Base-by-base conservation (phyloP, 2,113 vertebrate genomes). In the Polypterus bichir region DNA sequence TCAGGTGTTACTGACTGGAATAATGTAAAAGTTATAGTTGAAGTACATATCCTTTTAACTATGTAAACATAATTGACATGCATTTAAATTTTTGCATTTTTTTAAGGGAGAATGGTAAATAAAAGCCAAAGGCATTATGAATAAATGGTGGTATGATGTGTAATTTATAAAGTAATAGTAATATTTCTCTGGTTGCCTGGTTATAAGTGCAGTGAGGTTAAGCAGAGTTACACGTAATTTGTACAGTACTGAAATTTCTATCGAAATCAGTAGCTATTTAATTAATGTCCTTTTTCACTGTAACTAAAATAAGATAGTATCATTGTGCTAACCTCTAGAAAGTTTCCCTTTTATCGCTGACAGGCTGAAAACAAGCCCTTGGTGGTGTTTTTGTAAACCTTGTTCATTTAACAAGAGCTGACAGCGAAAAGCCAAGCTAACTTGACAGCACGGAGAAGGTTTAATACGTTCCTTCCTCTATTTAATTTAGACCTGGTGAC, bases 331-430 rank as follows among this genome's bases (percentile, higher is more conserved):
- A 46, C 60, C 65, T 62, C 7, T 51, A 9, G 48, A 9, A n/a
- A 46, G 7, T n/a, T 57, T 64, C 55, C 55, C 27, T 57, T 63
- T 46, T 48, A 56, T 62, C 55, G 9, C 54, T 72, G 66, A 68
- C 73, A 72, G 66, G 65, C 65, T 60, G 59, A 53, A 60, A 64
- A 61, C 53, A 57, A 62, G 56, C 60, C 54, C 63, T 59, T 63
- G 52, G 57, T 66, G 63, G 66, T 72, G 66, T 65, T 69, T 69
- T 68, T 70, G 68, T 70, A 67, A 60, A 58, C 66, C 64, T 66
- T 73, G 66, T 68, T 70, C 66, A 70, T 74, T 62, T 69, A 74
- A 67, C 65, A 68, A 60, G 65, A 66, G 63, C 67, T 68, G 68
- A 68, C 64, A 62, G 68, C 61, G 62, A 59, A 61, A 68, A 66